Conservation (phyloP, 1,140 invertebrate genomes). For the Coboldia fuscipes region DNA sequence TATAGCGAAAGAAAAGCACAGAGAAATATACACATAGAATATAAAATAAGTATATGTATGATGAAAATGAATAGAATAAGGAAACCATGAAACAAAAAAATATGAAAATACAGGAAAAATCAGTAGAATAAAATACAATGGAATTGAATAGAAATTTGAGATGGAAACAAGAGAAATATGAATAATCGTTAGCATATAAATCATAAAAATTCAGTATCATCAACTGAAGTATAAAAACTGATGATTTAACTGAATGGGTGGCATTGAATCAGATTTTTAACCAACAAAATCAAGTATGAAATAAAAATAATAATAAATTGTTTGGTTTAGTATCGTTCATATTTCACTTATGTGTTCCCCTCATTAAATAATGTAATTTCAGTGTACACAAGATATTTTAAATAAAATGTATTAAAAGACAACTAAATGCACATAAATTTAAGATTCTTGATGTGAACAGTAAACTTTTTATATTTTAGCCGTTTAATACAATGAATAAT, state of each 20-base stretch:
- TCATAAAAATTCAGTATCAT: no score
- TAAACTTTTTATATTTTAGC: slow-evolving; percentile 1
- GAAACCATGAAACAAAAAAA: no score
- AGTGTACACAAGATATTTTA: not conserved
- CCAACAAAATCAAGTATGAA: not conserved
- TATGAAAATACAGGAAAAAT: no score
- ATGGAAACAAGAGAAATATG: no score
- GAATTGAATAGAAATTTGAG: no score
- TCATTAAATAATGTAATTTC: not conserved
- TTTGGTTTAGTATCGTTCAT: not conserved
- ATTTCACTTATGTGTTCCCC: not conserved
- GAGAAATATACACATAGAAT: not conserved
- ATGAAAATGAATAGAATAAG: no score
- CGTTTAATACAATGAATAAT: no score
- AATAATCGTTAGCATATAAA: no score
- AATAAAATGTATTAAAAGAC: not conserved
- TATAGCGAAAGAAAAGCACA: not conserved
- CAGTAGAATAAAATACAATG: no score
- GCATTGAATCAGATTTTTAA: not conserved
- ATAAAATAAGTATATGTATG: not conserved
- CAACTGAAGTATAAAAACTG: no score
- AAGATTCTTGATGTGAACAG: not conserved
- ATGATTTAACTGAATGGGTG: not conserved
- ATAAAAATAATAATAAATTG: not conserved
- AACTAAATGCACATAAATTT: not conserved